Percentiles rank a stretch among this genome's conserved stretches.
Evolutionary conservation across 1,140 invertebrate species (phyloP).

Genomic region (Caenorhabditis inopinata): DNA sequence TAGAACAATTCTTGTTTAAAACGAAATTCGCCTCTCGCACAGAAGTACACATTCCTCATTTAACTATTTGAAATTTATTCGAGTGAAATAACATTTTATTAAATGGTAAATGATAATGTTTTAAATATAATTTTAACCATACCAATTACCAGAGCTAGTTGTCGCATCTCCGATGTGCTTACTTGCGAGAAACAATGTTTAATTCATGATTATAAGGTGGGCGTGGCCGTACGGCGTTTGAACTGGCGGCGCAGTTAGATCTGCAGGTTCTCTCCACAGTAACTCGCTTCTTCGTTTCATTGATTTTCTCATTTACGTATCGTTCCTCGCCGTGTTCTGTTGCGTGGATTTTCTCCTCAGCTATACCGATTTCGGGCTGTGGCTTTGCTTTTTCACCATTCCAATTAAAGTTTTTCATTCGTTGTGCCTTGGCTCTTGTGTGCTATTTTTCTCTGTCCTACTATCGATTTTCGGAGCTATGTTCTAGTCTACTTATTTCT

Average conservation of each 20-base stretch:
- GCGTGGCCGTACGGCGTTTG: not conserved
- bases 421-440: too few relatives aligned
- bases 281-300: not conserved
- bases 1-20: too few relatives aligned
- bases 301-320: slow-evolving; percentile 15
- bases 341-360: not conserved
- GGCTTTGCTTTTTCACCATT: too few relatives aligned
- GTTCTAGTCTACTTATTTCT: not conserved
- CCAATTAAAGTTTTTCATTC: too few relatives aligned
- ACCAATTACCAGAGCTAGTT: not conserved
- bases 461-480: slow-evolving; percentile 3
- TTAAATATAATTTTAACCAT: too few relatives aligned
- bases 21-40: too few relatives aligned
- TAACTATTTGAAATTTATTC: too few relatives aligned
- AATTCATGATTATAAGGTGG: not conserved
- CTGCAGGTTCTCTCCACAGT: slow-evolving; percentile 21
- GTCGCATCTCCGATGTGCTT: not conserved
- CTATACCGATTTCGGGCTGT: too few relatives aligned
- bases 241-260: slow-evolving; percentile 31
- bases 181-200: not conserved
- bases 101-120: too few relatives aligned
- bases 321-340: not conserved
- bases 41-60: too few relatives aligned
- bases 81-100: too few relatives aligned
- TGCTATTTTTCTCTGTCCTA: not conserved